Base-by-base conservation (phyloP, 2,888 invertebrate species). In the Eugnorisma glareosa region DNA sequence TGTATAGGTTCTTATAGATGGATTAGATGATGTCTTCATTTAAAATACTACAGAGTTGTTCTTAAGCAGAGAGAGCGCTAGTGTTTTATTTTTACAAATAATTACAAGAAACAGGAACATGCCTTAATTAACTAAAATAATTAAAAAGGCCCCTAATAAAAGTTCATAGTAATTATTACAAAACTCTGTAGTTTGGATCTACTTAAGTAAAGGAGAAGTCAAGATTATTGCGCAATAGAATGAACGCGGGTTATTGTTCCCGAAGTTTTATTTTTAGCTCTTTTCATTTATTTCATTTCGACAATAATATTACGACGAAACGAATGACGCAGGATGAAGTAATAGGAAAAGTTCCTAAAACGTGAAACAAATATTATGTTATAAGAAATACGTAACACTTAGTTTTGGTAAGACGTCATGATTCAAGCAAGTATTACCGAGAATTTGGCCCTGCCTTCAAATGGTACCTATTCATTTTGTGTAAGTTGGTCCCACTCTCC, bases 261-360 rank as follows among this genome's bases (percentile, higher is more conserved):
- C 10, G 37, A 67, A 43, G 31, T 13, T 71, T 71, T 78, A 84
- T 82, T 78, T 84, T 68, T 85, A 79, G 74, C 57, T 57, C 35
- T 11, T 35, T 48, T 48, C 48, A 48, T 48, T 48, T 3, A 31
- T 73, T 81, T 64, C 31, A 70, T 21, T 73, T 72, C 31, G 61
- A 67, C 35, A 84, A 84, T 67, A 7, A 72, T 63, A 64, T 61
- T 74, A 81, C 63, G 67, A 31, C 13, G 54, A 68, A 66, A 35
- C 21, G 54, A 66, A 61, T 77, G 77, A 81, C 82, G 72, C 28
- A 73, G 61, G 61, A 48, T 83, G 69, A 71, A 70, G 70, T 83
- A 71, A 83, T 63, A 76, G 13, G 35, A 24, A 76, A 72, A 35
- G 51, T 59, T 68, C 8, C 37, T n/a, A 24, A 13, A 59, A 69